A percentile compares a stretch with the other conserved stretches of the same genome.
phyloP scores from a whole-genome alignment of 2,113 vertebrate genomes.

The Neopipo cinnamomea region DNA sequence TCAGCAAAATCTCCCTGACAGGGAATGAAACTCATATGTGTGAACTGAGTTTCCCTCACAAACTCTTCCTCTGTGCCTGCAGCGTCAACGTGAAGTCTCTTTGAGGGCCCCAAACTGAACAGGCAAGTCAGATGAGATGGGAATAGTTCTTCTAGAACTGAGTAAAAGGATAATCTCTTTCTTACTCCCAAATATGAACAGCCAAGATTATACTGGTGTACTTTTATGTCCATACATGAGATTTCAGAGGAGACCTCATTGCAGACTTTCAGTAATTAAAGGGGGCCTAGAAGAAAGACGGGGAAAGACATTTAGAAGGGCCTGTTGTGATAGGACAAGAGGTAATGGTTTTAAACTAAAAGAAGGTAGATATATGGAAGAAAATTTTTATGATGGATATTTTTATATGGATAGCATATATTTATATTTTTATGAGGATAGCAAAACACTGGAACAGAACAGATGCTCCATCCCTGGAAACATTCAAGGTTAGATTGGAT shows the following conservation, averaged over 20 bases:
- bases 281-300: neutral
- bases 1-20: neutral
- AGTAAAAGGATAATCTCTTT: neutral
- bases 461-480: neutral
- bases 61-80: neutral
- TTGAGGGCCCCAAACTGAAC: neutral
- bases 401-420: too few relatives aligned
- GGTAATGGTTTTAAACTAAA: neutral
- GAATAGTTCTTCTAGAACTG: neutral
- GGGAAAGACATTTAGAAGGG: neutral
- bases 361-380: neutral
- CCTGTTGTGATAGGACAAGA: neutral
- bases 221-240: neutral
- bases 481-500: neutral
- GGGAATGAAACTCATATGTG: neutral
- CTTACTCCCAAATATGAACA: neutral
- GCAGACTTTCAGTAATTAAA: neutral
- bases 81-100: neutral
- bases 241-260: neutral
- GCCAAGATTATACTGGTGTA: neutral
- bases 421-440: neutral
- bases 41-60: neutral
- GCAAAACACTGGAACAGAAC: neutral
- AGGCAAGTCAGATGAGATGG: neutral
- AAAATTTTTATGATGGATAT: neutral